Base-by-base conservation (phyloP, 2,113 vertebrate species). In the Nannospalax galili region DNA sequence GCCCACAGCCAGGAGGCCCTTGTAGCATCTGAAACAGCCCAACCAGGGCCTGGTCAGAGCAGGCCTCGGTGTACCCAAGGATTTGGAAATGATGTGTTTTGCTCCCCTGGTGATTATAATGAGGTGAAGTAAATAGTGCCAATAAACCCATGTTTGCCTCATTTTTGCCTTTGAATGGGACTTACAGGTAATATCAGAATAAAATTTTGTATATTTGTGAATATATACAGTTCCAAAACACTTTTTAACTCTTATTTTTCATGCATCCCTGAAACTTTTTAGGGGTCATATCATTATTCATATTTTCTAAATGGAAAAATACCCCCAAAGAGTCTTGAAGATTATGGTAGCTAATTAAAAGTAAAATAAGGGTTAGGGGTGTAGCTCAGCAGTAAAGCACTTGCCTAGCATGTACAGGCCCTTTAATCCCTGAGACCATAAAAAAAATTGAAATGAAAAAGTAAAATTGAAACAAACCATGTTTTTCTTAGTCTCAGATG, bases 221-320 rank as follows among this genome's bases (percentile, higher is more conserved):
- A 52, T 28, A 70, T 9, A 26, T 40, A 16, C 15, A 19, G 42
- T 79, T 92, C 65, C 7, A 20, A 92, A 88, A 77, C 20, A 77
- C 42, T 58, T 84, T 72, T 58, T 10, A 42, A 79, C 32, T 16
- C 19, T 24, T 65, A 58, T 70, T 60, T 42, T 5, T 28, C 35
- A 81, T 62, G 81, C 40, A 60, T 60, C 37, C 28, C 28, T 30
- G 81, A 62, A 93, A 52, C 15, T 60, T 72, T 86, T 22, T 70
- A 45, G 79, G 32, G 26, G 40, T 26, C 19, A 20, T 35, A 19
- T 78, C 75, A 56, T 84, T 56, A 24, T 24, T 45, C 45, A 5
- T 77, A 42, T 91, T 93, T 96, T 87, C 82, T 20, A 11, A 84
- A 86, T 86, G 8, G 24, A 72, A 81, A 81, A 81, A 28, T n/a